Conservation (phyloP, 2,888 invertebrate species). For the Brachyptera risi region DNA sequence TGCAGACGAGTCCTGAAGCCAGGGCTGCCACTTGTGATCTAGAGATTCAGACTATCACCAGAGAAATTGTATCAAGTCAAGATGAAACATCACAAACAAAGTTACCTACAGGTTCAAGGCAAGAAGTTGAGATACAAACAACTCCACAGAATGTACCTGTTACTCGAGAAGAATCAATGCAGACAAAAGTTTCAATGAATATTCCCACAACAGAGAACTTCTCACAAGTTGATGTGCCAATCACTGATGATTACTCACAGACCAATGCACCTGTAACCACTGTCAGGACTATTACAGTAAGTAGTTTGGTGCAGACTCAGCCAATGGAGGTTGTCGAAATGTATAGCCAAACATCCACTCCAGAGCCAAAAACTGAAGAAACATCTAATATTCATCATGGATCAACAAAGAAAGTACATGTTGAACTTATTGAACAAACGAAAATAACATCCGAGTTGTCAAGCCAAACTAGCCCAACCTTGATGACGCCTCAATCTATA, state of each 20-base stretch:
- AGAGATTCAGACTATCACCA: conserved; percentile 46
- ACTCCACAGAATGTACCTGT: conserved; percentile 32
- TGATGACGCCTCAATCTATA: too few species aligned
- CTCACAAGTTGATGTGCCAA: conserved; percentile 20
- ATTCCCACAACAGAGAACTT: background rate
- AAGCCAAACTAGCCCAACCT: too few species aligned
- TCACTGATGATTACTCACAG: conserved; percentile 42
- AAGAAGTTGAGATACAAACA: conserved; percentile 39
- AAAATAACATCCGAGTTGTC: too few species aligned
- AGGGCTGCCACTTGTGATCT: conserved; percentile 40
- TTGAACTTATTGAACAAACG: background rate
- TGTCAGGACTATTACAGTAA: too few species aligned
- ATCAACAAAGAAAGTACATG: too few species aligned
- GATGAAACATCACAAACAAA: conserved; percentile 54
- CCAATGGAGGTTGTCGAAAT: background rate
- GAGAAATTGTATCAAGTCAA: conserved; percentile 41
- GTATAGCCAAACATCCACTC: conserved; percentile 1
- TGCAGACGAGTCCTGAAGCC: conserved; percentile 27
- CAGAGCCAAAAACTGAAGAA: too few species aligned
- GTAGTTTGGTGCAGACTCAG: conserved; percentile 38
- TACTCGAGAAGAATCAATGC: conserved; percentile 25
- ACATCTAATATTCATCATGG: too few species aligned
- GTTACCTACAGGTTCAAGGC: conserved; percentile 40
- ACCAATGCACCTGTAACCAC: conserved; percentile 23
- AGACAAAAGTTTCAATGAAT: background rate